Evolutionary conservation across 2,797 vertebrate species (phyloP), one percentile per base, ranked within the genome.

Genomic region (Helostoma temminkii): DNA sequence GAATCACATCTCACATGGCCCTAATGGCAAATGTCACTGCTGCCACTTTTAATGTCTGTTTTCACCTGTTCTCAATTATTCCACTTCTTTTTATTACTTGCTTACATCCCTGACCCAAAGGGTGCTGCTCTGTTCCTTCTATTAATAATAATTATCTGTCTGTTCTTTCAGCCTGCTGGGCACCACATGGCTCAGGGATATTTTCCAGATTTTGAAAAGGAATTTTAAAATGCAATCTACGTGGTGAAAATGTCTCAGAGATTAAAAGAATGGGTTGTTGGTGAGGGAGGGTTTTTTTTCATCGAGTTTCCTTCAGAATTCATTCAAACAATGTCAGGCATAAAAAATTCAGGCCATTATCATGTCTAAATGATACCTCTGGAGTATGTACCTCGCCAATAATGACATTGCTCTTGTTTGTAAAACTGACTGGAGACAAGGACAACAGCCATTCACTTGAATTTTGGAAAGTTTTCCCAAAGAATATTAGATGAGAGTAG

Each of bases 281-380:
- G 37, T 47, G 24, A 71, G 30, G 47, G 34, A 26, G 2, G 19
- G 9, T 48, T 36, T 42, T 53, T 34, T 25, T 15, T 8, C 24
- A 30, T 55, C 18, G 8, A 36, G 32, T 22, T 65, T 43, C 30
- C 34, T 42, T 74, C 64, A 81, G 45, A 82, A 76, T 53, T 45
- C 53, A 59, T 67, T 76, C 26, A 49, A 62, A 28, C 64, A 63
- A 54, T 8, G 59, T 74, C 56, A 66, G 47, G 72, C 55, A 75
- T 79, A 25, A 82, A 79, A 70, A 39, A 74, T 78, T 63, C 63
- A 73, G 34, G 28, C 36, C 10, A n/a, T 70, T 58, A 34, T 54
- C 21, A n/a, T 66, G 71, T 77, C 65, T 69, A 34, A 79, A 66
- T 70, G 49, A 77, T 49, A 41, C 58, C 45, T 61, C 36, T 1